Evolutionary conservation across 2,797 vertebrate genomes (phyloP), one percentile per base, ranked within the genome.

Genomic region (Crypturellus tataupa): DNA sequence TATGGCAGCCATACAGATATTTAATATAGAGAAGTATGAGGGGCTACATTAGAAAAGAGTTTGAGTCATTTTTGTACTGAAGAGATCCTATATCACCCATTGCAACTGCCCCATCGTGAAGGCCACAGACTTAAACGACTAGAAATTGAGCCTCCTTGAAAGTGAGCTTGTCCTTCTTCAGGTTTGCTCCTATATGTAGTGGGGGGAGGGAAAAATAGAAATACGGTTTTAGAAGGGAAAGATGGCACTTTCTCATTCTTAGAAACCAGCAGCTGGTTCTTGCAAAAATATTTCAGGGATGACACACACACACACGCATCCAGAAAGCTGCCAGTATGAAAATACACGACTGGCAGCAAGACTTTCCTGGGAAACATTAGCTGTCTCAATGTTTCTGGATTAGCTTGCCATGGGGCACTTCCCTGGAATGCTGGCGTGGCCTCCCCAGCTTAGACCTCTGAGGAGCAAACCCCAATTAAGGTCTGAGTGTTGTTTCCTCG

Each of bases 201-300:
- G 29, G 10, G 39, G n/a, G 39, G 23, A 49, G 47, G 23, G 51
- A 10, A 35, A 46, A 85, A 33, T 33, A 82, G 47, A 80, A 87
- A 56, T 39, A 6, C 51, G 33, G 21, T 67, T 94, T 59, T 77
- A 40, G 59, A 87, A 85, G 17, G 39, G 40, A 83, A 80, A 42
- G 60, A 29, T 71, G 87, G 60, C 29, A 14, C 24, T 73, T 87
- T 1, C 3, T 1, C 80, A 58, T 87, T 93, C 62, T 92, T 71
- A 37, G 21, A 92, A 93, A 47, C 77, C 91, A 80, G 76, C 56
- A 87, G 71, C 68, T 93, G 88, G 11, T 89, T 93, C n/a, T 73
- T 64, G 27, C 47, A 70, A 78, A 77, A 93, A 40, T 25, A 24
- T 17, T 55, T 59, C 47, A 46, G 16, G 11, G 59, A 37, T 69